Percentiles rank a stretch among this genome's conserved stretches.
Conservation (phyloP, 2,113 vertebrate genomes). For the Puntigrus tetrazona region DNA sequence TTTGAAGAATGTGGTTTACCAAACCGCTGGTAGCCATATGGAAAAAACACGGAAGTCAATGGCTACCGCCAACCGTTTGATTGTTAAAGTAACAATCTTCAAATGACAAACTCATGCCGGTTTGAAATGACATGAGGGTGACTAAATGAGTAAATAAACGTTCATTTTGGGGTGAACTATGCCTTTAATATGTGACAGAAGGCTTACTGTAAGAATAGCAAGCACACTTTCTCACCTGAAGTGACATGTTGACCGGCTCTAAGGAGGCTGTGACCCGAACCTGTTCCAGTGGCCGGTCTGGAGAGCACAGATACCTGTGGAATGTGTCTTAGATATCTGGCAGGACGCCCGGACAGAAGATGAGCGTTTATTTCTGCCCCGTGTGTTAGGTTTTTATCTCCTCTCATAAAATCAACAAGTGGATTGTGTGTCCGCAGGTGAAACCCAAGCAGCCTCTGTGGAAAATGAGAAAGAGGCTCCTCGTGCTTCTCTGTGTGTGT, state of each 20-base stretch:
- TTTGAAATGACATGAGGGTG: neutral
- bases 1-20: no score
- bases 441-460: slow-evolving; percentile 67
- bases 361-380: slow-evolving; percentile 47
- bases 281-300: slow-evolving; percentile 25
- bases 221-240: slow-evolving; percentile 3
- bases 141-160: neutral
- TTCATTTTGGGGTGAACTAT: neutral
- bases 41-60: no score
- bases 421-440: slow-evolving; percentile 74
- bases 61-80: no score
- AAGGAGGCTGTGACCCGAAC: slow-evolving; percentile 15
- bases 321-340: slow-evolving; percentile 10
- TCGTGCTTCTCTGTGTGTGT: slow-evolving; percentile 47
- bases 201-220: neutral
- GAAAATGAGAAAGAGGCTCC: slow-evolving; percentile 48
- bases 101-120: neutral
- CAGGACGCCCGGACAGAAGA: neutral
- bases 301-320: slow-evolving; percentile 8
- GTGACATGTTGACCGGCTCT: neutral
- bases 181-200: neutral
- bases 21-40: no score
- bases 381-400: slow-evolving; percentile 21
- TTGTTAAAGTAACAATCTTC: no score
- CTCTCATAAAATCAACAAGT: slow-evolving; percentile 70